Percentiles rank a stretch among this genome's conserved stretches.
These are phyloP conservation scores for Ardeotis arabs DNA, from an alignment of 2,113 vertebrate genomes.

Conservation along the genomic window DNA sequence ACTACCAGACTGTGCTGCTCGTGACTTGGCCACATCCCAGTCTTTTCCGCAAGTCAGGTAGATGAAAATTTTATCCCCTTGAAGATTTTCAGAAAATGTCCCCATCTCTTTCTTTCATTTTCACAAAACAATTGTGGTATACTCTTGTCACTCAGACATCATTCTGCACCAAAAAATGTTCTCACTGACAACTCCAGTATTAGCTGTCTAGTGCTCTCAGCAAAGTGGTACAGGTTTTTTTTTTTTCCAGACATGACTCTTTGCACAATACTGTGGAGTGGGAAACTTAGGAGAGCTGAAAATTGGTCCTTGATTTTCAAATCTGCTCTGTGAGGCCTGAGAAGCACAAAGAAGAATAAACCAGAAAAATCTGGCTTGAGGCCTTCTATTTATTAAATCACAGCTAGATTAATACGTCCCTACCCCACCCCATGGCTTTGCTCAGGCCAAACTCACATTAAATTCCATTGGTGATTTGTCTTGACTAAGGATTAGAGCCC, in stretches of 20 bases:
- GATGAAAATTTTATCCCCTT: not conserved
- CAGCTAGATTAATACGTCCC: not conserved
- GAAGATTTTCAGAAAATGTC: not conserved
- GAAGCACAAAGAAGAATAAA: not conserved
- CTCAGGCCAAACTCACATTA: not conserved
- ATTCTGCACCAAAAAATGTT: not conserved
- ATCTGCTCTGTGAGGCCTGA: not conserved
- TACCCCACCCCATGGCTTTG: not conserved
- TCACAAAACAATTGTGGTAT: not conserved
- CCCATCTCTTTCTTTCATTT: not conserved
- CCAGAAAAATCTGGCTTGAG: not conserved
- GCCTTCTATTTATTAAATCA: not conserved
- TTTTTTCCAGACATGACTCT: not conserved
- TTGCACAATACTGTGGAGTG: not conserved
- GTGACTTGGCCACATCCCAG: not conserved
- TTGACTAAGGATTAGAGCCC: conserved; percentile 27
- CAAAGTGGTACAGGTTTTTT: not conserved
- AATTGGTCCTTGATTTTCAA: not conserved
- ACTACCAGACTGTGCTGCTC: not conserved
- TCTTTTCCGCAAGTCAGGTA: not conserved
- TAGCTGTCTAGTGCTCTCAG: not conserved
- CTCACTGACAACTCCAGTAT: not conserved
- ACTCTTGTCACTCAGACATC: not conserved
- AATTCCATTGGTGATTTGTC: conserved; percentile 29
- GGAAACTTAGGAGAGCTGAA: not conserved